Conservation (phyloP, 2,113 vertebrate species). For the Illadopsis cleaveri region DNA sequence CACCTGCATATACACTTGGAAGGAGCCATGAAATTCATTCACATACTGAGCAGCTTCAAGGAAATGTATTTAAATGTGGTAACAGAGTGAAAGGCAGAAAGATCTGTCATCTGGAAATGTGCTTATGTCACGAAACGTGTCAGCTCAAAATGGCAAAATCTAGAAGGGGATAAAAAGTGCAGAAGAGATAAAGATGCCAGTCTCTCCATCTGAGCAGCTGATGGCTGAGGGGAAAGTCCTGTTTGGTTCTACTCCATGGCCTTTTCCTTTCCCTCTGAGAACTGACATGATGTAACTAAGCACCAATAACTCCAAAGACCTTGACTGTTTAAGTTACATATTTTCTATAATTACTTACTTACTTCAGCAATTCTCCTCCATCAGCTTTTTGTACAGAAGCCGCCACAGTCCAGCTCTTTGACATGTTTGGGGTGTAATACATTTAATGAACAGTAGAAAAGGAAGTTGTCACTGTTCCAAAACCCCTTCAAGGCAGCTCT, state of each 20-base stretch:
- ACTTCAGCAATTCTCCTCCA: not conserved
- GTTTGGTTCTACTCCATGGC: not conserved
- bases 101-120: not conserved
- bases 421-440: not conserved
- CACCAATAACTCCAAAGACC: not conserved
- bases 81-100: not conserved
- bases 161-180: not conserved
- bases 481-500: not conserved
- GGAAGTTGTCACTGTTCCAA: not conserved
- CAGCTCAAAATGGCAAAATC: not conserved
- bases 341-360: not conserved
- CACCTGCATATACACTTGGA: not conserved
- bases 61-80: not conserved
- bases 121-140: not conserved
- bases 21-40: conserved; percentile 1
- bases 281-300: not conserved
- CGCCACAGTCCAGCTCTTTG: not conserved
- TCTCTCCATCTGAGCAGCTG: not conserved
- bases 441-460: not conserved
- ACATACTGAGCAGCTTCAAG: not conserved
- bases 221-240: not conserved
- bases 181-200: not conserved
- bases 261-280: not conserved
- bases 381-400: not conserved
- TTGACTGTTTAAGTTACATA: not conserved